These are phyloP conservation scores for Linhomoeus sp. DNA, from an alignment of 2,888 invertebrate genomes.

Conservation along the genomic window DNA sequence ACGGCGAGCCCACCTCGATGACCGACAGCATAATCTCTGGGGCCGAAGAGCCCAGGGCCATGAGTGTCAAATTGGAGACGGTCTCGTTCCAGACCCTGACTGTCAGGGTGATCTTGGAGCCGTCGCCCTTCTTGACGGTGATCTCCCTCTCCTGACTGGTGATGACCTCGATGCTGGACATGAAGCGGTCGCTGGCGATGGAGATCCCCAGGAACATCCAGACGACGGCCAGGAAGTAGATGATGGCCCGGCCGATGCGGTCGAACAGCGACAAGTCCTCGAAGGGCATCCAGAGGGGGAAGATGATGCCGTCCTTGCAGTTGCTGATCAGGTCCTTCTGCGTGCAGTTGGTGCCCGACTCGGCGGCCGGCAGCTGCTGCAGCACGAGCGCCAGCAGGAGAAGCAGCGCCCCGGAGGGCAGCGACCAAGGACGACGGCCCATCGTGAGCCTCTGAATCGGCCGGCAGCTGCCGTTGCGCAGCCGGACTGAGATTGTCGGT, in stretches of 20 bases:
- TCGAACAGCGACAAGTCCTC: slow-evolving; percentile 39
- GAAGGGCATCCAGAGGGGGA: slow-evolving; percentile 72
- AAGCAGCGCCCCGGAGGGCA: too few relatives aligned
- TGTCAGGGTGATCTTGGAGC: slow-evolving; percentile 63
- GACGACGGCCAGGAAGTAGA: slow-evolving; percentile 67
- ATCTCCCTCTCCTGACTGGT: slow-evolving; percentile 47
- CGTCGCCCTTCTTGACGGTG: slow-evolving; percentile 64
- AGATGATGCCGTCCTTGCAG: slow-evolving; percentile 63
- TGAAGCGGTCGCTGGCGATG: slow-evolving; percentile 93
- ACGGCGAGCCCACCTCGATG: too few relatives aligned
- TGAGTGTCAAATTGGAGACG: slow-evolving; percentile 88
- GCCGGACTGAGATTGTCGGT: too few relatives aligned
- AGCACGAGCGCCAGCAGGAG: too few relatives aligned
- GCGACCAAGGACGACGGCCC: too few relatives aligned
- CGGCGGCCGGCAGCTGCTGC: too few relatives aligned
- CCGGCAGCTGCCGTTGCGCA: too few relatives aligned
- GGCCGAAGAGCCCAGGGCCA: slow-evolving; percentile 90
- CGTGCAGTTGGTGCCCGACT: not conserved
- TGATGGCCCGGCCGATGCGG: slow-evolving; percentile 57
- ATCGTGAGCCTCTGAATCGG: too few relatives aligned
- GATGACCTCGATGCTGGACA: slow-evolving; percentile 74
- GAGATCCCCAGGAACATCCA: slow-evolving; percentile 97
- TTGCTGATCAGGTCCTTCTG: slow-evolving; percentile 10
- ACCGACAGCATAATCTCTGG: slow-evolving; percentile 92
- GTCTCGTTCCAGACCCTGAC: slow-evolving; percentile 98